These are phyloP conservation scores for Callithrix jacchus DNA, from an alignment of 2,113 vertebrate genomes.

Conservation along the genomic window DNA sequence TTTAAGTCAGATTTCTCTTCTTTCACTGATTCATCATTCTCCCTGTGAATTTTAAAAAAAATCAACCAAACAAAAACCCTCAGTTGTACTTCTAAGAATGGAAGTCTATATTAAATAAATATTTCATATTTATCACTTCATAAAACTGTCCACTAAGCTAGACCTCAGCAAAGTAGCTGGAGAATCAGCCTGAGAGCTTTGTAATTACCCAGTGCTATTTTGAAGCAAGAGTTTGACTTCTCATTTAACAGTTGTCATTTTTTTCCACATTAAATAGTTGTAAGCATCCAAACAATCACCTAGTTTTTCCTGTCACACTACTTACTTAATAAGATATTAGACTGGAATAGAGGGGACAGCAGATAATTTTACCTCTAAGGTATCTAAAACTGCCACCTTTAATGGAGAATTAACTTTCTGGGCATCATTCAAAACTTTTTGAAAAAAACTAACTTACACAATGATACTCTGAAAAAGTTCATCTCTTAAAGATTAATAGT, in stretches of 20 bases:
- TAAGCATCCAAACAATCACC: background rate
- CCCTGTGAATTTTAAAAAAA: conserved; percentile 82
- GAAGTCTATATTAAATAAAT: background rate
- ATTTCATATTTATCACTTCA: conserved; percentile 18
- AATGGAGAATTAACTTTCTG: conserved; percentile 27
- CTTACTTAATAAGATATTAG: conserved; percentile 31
- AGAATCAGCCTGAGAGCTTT: background rate
- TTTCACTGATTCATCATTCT: conserved; percentile 88
- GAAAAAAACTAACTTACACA: conserved; percentile 25
- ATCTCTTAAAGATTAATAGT: background rate
- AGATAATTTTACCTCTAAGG: background rate
- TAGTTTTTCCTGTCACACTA: background rate
- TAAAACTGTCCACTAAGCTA: conserved; percentile 17
- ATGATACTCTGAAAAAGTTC: background rate
- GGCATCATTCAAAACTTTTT: conserved; percentile 11
- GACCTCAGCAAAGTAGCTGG: conserved; percentile 3
- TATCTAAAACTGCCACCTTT: background rate
- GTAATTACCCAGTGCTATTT: conserved; percentile 2
- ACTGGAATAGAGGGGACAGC: background rate
- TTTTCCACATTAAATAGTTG: background rate
- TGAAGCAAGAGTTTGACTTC: background rate
- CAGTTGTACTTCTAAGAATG: conserved; percentile 44
- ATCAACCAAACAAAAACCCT: conserved; percentile 50
- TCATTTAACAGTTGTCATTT: background rate
- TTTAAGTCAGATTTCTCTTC: conserved; percentile 92